Conservation (phyloP, 2,888 invertebrate species). For the Pristionchus fissidentatus region DNA sequence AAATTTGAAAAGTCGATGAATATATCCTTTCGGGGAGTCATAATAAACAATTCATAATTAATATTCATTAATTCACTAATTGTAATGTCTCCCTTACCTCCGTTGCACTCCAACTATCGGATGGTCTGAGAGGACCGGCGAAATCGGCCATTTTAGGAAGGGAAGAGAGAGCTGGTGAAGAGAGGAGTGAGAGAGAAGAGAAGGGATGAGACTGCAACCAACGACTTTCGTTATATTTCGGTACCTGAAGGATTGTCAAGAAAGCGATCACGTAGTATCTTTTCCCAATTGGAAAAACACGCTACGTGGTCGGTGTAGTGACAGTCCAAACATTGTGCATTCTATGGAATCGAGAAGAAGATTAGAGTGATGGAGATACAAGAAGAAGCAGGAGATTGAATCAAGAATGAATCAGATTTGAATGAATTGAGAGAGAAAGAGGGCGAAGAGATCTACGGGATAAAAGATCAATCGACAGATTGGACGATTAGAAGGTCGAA, state of each 20-base stretch:
- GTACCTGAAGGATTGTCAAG: too few species aligned
- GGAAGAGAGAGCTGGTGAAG: neutral
- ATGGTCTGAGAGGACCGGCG: conserved; percentile 53
- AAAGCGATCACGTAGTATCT: too few species aligned
- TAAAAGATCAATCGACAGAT: conserved; percentile 27
- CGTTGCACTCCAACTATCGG: conserved; percentile 68
- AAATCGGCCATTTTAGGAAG: conserved; percentile 53
- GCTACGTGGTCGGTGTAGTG: too few species aligned
- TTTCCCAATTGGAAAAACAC: too few species aligned
- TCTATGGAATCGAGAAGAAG: neutral
- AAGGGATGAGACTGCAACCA: neutral
- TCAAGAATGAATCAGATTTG: conserved; percentile 41
- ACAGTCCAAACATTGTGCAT: too few species aligned
- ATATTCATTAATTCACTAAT: neutral
- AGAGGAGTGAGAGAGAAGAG: neutral
- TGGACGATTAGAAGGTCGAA: conserved; percentile 45
- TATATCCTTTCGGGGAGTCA: too few species aligned
- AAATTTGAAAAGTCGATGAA: neutral
- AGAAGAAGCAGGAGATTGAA: neutral
- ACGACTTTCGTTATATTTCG: neutral
- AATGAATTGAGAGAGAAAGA: conserved; percentile 1
- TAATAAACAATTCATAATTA: too few species aligned
- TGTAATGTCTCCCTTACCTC: conserved; percentile 60
- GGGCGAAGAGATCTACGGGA: neutral
- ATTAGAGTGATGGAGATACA: neutral